A percentile compares a stretch with the other conserved stretches of the same genome.
Conservation (phyloP, 2,797 vertebrate genomes). For the Natrix natrix region DNA sequence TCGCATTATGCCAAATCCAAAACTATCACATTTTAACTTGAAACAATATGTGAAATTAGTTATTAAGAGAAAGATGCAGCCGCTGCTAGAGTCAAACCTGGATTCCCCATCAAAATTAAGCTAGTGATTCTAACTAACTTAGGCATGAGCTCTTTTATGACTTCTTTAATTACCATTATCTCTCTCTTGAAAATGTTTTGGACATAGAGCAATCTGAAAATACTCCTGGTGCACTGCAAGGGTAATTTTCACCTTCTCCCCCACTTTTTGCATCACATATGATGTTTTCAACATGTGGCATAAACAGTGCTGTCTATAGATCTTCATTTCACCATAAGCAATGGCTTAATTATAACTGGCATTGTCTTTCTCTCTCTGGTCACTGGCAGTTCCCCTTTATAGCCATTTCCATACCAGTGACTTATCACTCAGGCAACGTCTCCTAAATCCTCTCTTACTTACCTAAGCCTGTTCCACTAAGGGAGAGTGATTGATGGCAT, state of each 20-base stretch:
- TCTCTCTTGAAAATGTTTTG: neutral
- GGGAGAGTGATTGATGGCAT: neutral
- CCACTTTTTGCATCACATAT: neutral
- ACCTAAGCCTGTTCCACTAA: neutral
- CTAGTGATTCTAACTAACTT: neutral
- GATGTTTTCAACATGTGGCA: neutral
- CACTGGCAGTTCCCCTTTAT: neutral
- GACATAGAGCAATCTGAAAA: neutral
- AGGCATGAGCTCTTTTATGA: constrained; percentile 3
- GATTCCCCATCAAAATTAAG: neutral
- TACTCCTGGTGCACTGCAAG: neutral
- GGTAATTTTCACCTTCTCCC: neutral
- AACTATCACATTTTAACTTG: neutral
- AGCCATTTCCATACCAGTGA: neutral
- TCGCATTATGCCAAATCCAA: neutral
- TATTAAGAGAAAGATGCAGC: neutral
- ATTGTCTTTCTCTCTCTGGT: neutral
- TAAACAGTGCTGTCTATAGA: neutral
- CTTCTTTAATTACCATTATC: constrained; percentile 2
- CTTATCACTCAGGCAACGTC: neutral
- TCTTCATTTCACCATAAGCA: neutral
- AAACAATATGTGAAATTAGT: neutral
- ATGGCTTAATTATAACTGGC: neutral
- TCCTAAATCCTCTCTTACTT: neutral
- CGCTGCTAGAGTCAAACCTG: neutral